These are phyloP conservation scores for Rhabditoides inermis DNA, from an alignment of 2,888 invertebrate species.

Conservation along the genomic window DNA sequence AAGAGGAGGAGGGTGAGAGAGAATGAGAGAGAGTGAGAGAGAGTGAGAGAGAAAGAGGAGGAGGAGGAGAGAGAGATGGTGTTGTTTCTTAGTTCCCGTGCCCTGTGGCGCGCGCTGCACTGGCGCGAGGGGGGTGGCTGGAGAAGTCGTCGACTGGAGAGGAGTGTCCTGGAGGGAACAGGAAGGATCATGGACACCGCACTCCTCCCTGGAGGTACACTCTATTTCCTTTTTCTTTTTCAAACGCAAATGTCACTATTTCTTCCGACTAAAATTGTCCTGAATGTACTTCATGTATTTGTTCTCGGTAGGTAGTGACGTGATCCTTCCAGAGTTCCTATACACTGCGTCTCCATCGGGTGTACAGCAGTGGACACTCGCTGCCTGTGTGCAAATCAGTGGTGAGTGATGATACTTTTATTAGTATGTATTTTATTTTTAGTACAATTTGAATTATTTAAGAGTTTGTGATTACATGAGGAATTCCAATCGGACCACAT, in stretches of 20 bases:
- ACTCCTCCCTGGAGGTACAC: constrained; percentile 20
- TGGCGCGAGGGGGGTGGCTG: constrained; percentile 36
- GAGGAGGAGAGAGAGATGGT: too few relatives aligned
- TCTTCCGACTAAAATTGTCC: too few relatives aligned
- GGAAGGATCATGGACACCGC: constrained; percentile 19
- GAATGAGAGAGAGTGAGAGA: too few relatives aligned
- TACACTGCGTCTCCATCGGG: constrained; percentile 19
- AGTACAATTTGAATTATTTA: too few relatives aligned
- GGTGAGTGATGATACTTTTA: constrained; percentile 21
- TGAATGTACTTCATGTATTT: too few relatives aligned
- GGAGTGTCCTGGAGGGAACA: constrained; percentile 8
- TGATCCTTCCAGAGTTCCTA: constrained; percentile 35
- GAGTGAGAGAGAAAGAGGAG: too few relatives aligned
- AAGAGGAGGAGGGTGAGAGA: neutral
- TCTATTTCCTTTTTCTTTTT: too few relatives aligned
- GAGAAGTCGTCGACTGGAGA: constrained; percentile 23
- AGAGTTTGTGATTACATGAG: too few relatives aligned
- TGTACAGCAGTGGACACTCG: constrained; percentile 24
- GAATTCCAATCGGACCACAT: too few relatives aligned
- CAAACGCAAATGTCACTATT: too few relatives aligned
- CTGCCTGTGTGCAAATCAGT: constrained; percentile 10
- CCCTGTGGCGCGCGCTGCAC: constrained; percentile 33
- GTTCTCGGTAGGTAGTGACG: too few relatives aligned
- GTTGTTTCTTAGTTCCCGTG: constrained; percentile 2
- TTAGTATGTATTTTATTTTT: too few relatives aligned